Evolutionary conservation across 2,888 invertebrate species (phyloP).

Genomic region (Nymphalis urticae): DNA sequence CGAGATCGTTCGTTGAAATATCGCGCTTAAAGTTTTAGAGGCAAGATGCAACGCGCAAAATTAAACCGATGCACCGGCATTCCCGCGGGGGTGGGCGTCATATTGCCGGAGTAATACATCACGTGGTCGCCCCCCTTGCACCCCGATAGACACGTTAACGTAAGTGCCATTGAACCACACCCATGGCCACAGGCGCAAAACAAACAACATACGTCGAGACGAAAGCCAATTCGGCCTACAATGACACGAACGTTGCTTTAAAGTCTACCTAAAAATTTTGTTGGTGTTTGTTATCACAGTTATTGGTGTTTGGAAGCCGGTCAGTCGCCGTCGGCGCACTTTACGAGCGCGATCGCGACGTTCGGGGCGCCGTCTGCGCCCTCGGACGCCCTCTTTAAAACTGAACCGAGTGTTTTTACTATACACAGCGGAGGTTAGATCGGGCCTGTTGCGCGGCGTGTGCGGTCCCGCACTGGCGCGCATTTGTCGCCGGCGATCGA

Average conservation of each 20-base stretch:
- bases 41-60: conserved; percentile 60
- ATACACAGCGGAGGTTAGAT: conserved; percentile 55
- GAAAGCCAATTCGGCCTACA: conserved; percentile 18
- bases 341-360: conserved; percentile 49
- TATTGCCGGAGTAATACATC: conserved; percentile 49
- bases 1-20: conserved; percentile 38
- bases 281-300: conserved; percentile 64
- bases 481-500: conserved; percentile 60
- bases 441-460: conserved; percentile 56
- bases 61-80: conserved; percentile 48
- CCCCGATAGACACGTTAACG: conserved; percentile 44
- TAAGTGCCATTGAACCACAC: conserved; percentile 59
- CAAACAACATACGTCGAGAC: conserved; percentile 37
- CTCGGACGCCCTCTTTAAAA: conserved; percentile 64
- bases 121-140: conserved; percentile 48
- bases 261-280: conserved; percentile 42
- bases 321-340: conserved; percentile 41
- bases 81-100: conserved; percentile 42
- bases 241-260: conserved; percentile 15
- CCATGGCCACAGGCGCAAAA: conserved; percentile 46
- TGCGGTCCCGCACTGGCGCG: conserved; percentile 53
- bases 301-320: conserved; percentile 45
- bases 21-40: conserved; percentile 41
- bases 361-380: conserved; percentile 64
- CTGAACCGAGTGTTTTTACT: conserved; percentile 61